Evolutionary conservation across 2,888 invertebrate genomes (phyloP).

Genomic region (Anodontia alba): DNA sequence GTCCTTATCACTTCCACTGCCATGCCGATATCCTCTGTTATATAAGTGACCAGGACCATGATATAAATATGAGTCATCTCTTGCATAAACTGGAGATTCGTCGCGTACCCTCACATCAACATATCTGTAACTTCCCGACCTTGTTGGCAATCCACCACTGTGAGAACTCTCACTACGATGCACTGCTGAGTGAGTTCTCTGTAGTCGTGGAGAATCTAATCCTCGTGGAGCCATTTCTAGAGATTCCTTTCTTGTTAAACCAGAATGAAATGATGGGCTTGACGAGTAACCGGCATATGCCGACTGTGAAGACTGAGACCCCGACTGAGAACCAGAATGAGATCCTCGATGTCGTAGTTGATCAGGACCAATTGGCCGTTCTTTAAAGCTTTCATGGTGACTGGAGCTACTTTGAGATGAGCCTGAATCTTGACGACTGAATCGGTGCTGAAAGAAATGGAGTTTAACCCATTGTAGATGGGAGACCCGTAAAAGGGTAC

Average conservation of each 20-base stretch:
- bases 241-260: slow-evolving; percentile 77
- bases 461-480: slow-evolving; percentile 4
- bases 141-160: slow-evolving; percentile 58
- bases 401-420: slow-evolving; percentile 79
- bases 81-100: slow-evolving; percentile 60
- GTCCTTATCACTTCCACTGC: slow-evolving; percentile 62
- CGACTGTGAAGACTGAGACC: slow-evolving; percentile 75
- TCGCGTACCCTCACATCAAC: slow-evolving; percentile 56
- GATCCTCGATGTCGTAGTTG: slow-evolving; percentile 78
- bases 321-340: slow-evolving; percentile 43
- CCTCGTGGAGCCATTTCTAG: slow-evolving; percentile 68
- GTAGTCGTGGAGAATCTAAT: slow-evolving; percentile 75
- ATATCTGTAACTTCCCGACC: slow-evolving; percentile 61
- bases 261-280: slow-evolving; percentile 70
- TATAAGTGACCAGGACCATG: slow-evolving; percentile 56
- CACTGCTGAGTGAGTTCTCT: slow-evolving; percentile 66
- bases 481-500: too few relatives aligned
- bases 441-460: slow-evolving; percentile 76
- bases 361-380: slow-evolving; percentile 71
- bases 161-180: slow-evolving; percentile 63
- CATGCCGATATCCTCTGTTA: slow-evolving; percentile 56
- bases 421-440: slow-evolving; percentile 81
- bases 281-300: slow-evolving; percentile 70
- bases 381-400: slow-evolving; percentile 71
- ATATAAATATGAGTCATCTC: slow-evolving; percentile 64